Percentiles rank a stretch among this genome's conserved stretches.
These are phyloP conservation scores for Noturus placidus DNA, from an alignment of 2,113 vertebrate species.

Conservation along the genomic window DNA sequence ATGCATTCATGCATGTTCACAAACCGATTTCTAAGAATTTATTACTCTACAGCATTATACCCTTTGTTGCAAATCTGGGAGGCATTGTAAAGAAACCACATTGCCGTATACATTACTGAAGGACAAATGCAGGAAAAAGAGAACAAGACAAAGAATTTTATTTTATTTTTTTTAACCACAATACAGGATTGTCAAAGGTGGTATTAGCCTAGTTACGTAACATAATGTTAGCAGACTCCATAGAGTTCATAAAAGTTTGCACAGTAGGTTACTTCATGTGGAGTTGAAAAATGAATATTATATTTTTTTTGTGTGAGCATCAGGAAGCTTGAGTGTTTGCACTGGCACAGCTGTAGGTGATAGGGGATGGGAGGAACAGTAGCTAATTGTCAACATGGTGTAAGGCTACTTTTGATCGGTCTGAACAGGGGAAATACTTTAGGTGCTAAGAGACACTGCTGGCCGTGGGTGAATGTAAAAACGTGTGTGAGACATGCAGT, in stretches of 20 bases:
- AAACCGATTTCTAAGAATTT: not conserved
- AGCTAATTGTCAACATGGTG: slow-evolving; percentile 39
- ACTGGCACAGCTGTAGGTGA: slow-evolving; percentile 2
- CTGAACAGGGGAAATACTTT: slow-evolving; percentile 29
- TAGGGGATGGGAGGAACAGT: slow-evolving; percentile 28
- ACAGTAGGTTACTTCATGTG: not conserved
- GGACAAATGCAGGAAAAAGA: not conserved
- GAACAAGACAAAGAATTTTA: not conserved
- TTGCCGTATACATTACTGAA: not conserved
- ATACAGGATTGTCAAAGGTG: too few relatives aligned
- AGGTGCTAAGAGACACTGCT: slow-evolving; percentile 23
- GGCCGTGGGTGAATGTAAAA: slow-evolving; percentile 29
- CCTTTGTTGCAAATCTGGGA: not conserved
- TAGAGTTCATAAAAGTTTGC: slow-evolving; percentile 13
- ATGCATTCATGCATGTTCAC: not conserved
- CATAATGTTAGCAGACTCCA: not conserved
- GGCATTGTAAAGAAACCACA: slow-evolving; percentile 1
- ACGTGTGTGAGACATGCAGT: not conserved
- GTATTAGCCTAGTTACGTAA: not conserved
- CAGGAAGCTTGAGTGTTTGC: slow-evolving; percentile 37
- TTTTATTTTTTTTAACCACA: too few relatives aligned
- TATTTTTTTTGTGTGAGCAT: slow-evolving; percentile 17
- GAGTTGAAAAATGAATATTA: slow-evolving; percentile 23
- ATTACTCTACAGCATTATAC: not conserved
- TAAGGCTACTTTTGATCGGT: slow-evolving; percentile 28